phyloP scores from a whole-genome alignment of 2,113 vertebrate species.

The Larimichthys crocea region DNA sequence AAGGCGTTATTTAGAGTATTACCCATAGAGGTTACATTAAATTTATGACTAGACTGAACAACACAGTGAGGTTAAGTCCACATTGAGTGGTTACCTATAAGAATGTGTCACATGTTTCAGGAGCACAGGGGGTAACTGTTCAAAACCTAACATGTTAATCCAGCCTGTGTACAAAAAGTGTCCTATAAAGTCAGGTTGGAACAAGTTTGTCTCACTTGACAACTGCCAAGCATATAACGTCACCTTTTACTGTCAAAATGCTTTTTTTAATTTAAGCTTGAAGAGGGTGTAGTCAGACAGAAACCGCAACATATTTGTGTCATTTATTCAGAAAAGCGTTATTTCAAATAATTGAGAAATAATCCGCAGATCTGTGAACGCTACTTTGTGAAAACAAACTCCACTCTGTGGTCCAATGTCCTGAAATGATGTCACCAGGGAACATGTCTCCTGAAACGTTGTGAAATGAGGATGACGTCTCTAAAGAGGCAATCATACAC shows the following conservation, averaged over 20 bases:
- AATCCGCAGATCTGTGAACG: background rate
- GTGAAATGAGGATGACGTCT: slow-evolving; percentile 45
- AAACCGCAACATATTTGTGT: background rate
- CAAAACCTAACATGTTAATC: slow-evolving; percentile 3
- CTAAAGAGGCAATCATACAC: background rate
- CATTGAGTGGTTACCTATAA: too few relatives aligned
- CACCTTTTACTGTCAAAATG: background rate
- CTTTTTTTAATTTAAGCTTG: background rate
- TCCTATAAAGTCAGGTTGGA: slow-evolving; percentile 31
- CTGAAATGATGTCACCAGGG: slow-evolving; percentile 39
- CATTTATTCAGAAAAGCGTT: background rate
- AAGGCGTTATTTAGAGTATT: background rate
- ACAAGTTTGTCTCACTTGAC: slow-evolving; percentile 28
- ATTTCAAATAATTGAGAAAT: background rate
- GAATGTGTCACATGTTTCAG: background rate
- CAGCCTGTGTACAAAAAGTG: slow-evolving; percentile 5
- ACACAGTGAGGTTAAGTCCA: background rate
- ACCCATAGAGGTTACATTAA: too few relatives aligned
- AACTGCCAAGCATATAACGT: background rate
- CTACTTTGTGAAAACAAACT: background rate
- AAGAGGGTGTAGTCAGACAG: background rate
- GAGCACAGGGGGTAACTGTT: background rate
- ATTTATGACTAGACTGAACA: background rate
- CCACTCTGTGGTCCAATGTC: slow-evolving; percentile 32
- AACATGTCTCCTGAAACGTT: slow-evolving; percentile 27